phyloP scores from a whole-genome alignment of 2,888 invertebrate genomes.

The Rhagophthalmus giganteus region DNA sequence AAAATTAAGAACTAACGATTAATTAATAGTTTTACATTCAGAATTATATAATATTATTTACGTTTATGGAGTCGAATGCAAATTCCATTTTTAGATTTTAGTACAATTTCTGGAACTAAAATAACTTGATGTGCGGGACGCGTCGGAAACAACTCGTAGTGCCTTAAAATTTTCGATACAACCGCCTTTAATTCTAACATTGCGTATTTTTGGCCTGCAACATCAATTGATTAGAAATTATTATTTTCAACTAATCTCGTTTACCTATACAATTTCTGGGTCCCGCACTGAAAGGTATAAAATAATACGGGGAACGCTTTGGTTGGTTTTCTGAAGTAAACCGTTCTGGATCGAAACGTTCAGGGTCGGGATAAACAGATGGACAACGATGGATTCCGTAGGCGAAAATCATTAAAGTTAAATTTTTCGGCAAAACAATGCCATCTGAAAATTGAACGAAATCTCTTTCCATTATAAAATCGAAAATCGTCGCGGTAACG shows the following conservation, averaged over 20 bases:
- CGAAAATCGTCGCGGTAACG: background rate
- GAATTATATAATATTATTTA: background rate
- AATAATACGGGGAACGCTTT: conserved; percentile 57
- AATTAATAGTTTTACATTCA: too few species aligned
- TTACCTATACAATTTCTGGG: conserved; percentile 65
- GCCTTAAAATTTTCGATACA: conserved; percentile 58
- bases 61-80: conserved; percentile 45
- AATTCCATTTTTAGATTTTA: conserved; percentile 57
- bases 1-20: too few species aligned
- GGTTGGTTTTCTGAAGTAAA: conserved; percentile 52
- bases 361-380: conserved; percentile 59
- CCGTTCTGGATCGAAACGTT: conserved; percentile 60
- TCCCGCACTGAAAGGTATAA: conserved; percentile 67
- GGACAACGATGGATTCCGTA: conserved; percentile 57
- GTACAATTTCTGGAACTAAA: conserved; percentile 55
- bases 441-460: conserved; percentile 10
- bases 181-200: conserved; percentile 60
- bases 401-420: conserved; percentile 54
- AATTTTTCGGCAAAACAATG: conserved; percentile 47
- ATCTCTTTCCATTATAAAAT: conserved; percentile 28
- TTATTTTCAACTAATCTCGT: background rate
- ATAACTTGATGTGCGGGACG: conserved; percentile 50
- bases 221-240: background rate
- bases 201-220: conserved; percentile 55
- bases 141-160: conserved; percentile 48